Conservation (phyloP, 2,113 vertebrate species). For the Phocoena sinus region DNA sequence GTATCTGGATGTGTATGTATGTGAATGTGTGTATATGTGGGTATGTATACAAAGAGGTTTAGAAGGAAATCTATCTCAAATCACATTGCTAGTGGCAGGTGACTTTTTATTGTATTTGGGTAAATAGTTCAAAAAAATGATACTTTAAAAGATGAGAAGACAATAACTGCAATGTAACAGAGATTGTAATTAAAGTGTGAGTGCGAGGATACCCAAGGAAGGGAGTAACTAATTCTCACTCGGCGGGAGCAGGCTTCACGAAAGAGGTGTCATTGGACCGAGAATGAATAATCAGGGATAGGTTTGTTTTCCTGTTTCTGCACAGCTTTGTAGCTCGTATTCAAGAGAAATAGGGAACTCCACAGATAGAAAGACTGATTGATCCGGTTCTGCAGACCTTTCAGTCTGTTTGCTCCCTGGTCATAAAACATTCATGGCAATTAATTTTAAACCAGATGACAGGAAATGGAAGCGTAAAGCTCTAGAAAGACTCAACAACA, state of each 20-base stretch:
- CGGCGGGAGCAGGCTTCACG: background rate
- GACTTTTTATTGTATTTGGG: background rate
- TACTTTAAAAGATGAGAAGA: background rate
- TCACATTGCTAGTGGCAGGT: background rate
- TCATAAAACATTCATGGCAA: constrained; percentile 74
- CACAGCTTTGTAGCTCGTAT: background rate
- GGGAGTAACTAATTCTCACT: background rate
- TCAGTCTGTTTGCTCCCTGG: constrained; percentile 59
- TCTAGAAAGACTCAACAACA: constrained; percentile 53
- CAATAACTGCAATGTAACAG: background rate
- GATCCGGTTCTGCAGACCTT: constrained; percentile 28
- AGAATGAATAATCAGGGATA: background rate
- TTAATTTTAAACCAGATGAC: constrained; percentile 74
- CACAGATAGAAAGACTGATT: background rate
- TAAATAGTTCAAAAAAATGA: background rate
- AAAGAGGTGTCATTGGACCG: background rate
- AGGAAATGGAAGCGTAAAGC: constrained; percentile 64
- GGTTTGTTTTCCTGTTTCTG: background rate
- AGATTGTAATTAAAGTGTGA: background rate
- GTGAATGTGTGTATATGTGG: background rate
- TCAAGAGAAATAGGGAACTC: background rate
- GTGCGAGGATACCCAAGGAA: background rate
- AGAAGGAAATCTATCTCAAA: background rate
- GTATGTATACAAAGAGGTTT: background rate
- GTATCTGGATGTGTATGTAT: background rate